phyloP scores from a whole-genome alignment of 2,797 vertebrate genomes.

The Arctocebus calabarensis region DNA sequence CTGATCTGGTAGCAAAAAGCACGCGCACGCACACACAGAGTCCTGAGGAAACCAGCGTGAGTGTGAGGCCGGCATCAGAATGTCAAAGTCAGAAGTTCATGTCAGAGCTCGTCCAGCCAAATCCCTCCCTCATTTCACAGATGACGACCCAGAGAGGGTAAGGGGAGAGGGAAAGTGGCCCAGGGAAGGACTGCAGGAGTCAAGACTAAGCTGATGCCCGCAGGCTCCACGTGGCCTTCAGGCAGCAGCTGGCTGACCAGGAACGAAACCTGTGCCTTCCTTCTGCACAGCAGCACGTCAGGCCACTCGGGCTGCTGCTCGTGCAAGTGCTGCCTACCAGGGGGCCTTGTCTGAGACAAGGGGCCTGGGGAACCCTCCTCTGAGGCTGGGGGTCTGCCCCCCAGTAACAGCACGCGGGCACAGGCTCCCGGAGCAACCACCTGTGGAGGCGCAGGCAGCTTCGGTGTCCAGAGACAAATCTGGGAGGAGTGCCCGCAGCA shows the following conservation, averaged over 20 bases:
- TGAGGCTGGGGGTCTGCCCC: constrained; percentile 40
- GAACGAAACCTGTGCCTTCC: not conserved
- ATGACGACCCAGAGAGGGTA: not conserved
- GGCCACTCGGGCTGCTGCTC: constrained; percentile 57
- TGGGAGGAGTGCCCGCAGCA: not conserved
- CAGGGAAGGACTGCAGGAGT: not conserved
- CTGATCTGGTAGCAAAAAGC: constrained; percentile 84
- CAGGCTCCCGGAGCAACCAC: constrained; percentile 64
- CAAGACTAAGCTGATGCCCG: not conserved
- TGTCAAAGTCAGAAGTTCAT: constrained; percentile 71
- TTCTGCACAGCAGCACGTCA: not conserved
- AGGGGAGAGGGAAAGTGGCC: not conserved
- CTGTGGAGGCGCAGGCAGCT: constrained; percentile 25
- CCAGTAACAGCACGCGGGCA: constrained; percentile 11
- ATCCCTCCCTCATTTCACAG: not conserved
- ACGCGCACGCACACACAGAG: constrained; percentile 7
- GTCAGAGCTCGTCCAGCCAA: constrained; percentile 75
- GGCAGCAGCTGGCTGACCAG: not conserved
- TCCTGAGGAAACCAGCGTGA: constrained; percentile 57
- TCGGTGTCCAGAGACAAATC: not conserved
- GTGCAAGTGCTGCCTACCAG: constrained; percentile 48
- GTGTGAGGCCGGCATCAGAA: not conserved
- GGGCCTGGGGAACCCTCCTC: constrained; percentile 67
- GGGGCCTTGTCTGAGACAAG: constrained; percentile 71
- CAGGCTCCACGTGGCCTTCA: not conserved